Conservation (phyloP, 2,113 vertebrate species). For the Sorex fumeus region DNA sequence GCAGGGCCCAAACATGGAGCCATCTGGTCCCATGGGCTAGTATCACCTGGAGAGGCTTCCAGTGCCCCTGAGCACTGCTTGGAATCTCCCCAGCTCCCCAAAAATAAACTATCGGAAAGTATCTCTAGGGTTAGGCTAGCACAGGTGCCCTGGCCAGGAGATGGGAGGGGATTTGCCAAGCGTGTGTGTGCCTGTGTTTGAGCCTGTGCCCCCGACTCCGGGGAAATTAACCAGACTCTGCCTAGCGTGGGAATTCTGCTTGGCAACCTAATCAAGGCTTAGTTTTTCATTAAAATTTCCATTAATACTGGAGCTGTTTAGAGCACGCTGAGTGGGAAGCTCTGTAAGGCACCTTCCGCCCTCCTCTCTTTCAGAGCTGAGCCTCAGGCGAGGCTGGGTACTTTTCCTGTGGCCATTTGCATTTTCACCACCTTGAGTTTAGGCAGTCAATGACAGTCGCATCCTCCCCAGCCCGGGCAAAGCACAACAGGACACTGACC, state of each 20-base stretch:
- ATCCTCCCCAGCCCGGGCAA: neutral
- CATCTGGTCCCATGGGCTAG: no score
- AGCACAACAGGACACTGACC: neutral
- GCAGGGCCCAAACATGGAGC: no score
- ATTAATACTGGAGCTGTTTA: slow-evolving; percentile 88
- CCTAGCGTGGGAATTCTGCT: slow-evolving; percentile 67
- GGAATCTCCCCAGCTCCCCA: neutral
- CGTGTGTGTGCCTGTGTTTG: neutral
- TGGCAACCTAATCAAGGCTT: slow-evolving; percentile 74
- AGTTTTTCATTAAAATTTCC: slow-evolving; percentile 88
- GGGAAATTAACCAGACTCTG: slow-evolving; percentile 74
- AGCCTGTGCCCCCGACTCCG: slow-evolving; percentile 19
- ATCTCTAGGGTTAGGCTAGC: neutral
- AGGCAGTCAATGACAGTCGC: no score
- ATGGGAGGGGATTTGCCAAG: neutral
- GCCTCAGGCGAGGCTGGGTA: neutral
- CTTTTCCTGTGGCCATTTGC: slow-evolving; percentile 11
- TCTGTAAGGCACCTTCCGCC: neutral
- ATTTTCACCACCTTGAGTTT: neutral
- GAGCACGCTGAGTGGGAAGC: slow-evolving; percentile 69
- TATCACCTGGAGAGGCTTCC: neutral
- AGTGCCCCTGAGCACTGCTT: neutral
- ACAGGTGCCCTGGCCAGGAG: neutral
- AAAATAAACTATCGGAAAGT: no score
- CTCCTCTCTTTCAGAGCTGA: neutral